Evolutionary conservation across 2,113 vertebrate genomes (phyloP).

Genomic region (Procavia capensis): DNA sequence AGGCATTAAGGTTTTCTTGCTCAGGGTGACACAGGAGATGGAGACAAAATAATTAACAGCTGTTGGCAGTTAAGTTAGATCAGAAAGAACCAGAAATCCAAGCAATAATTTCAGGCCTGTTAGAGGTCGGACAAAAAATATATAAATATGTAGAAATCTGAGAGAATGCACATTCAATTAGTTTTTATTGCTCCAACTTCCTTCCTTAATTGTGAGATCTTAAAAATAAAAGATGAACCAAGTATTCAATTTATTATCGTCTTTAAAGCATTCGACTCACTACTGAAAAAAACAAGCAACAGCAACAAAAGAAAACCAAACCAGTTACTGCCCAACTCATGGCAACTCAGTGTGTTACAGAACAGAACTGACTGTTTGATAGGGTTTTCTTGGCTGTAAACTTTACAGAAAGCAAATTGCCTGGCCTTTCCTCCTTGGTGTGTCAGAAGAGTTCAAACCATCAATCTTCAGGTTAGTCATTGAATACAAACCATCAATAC

Average conservation of each 20-base stretch:
- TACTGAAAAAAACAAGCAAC: neutral
- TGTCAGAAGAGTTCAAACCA: neutral
- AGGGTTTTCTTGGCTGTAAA: neutral
- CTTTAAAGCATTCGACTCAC: neutral
- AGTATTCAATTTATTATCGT: neutral
- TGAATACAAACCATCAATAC: neutral
- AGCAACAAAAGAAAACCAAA: neutral
- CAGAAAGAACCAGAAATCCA: neutral
- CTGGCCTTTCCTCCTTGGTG: too few species aligned
- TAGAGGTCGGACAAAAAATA: neutral
- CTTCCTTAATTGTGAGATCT: slow-evolving; percentile 10
- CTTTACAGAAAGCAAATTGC: neutral
- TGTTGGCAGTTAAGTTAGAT: neutral
- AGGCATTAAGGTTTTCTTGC: neutral
- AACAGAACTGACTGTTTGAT: neutral
- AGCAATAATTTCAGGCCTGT: neutral
- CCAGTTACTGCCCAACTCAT: neutral
- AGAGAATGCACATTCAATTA: neutral
- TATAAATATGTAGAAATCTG: slow-evolving; percentile 28
- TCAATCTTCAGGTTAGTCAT: neutral
- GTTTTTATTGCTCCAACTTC: slow-evolving; percentile 38
- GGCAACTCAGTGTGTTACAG: neutral
- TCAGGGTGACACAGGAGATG: neutral
- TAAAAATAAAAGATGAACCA: neutral
- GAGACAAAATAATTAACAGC: slow-evolving; percentile 10